Evolutionary conservation across 2,797 vertebrate genomes (phyloP).

Genomic region (Parauchenoglanis punctatus): DNA sequence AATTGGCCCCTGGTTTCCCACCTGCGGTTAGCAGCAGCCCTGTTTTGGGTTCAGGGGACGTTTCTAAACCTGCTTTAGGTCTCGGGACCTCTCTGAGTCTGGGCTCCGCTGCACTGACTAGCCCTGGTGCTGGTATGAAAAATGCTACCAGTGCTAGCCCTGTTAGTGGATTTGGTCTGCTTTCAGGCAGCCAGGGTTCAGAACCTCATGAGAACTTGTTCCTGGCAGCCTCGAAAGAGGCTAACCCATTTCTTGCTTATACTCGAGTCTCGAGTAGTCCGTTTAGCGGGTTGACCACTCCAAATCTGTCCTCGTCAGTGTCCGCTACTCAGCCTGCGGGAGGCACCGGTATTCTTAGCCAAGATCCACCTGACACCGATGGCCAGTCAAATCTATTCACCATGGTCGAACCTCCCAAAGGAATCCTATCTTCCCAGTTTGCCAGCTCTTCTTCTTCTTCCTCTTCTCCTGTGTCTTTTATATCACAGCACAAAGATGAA

Average conservation of each 20-base stretch:
- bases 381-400: slow-evolving; percentile 90
- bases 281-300: slow-evolving; percentile 80
- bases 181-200: slow-evolving; percentile 76
- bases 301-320: slow-evolving; percentile 32
- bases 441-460: slow-evolving; percentile 67
- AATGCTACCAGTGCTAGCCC: slow-evolving; percentile 65
- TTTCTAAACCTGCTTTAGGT: slow-evolving; percentile 60
- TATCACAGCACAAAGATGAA: slow-evolving; percentile 76
- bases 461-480: slow-evolving; percentile 64
- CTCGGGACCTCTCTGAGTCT: slow-evolving; percentile 47
- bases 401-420: slow-evolving; percentile 89
- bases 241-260: slow-evolving; percentile 93
- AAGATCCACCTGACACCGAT: slow-evolving; percentile 64
- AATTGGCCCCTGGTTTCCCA: slow-evolving; percentile 85
- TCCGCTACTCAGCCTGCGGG: slow-evolving; percentile 53
- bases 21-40: slow-evolving; percentile 62
- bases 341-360: slow-evolving; percentile 16
- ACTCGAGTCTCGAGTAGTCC: slow-evolving; percentile 83
- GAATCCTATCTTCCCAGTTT: slow-evolving; percentile 81
- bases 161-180: slow-evolving; percentile 67
- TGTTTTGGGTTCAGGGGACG: slow-evolving; percentile 59
- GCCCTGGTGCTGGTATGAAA: slow-evolving; percentile 60
- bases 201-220: slow-evolving; percentile 95
- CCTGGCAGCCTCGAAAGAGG: slow-evolving; percentile 90
- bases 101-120: slow-evolving; percentile 59